A percentile compares a stretch with the other conserved stretches of the same genome.
Conservation (phyloP, 2,113 vertebrate species). For the Gallinago paraguaiae region DNA sequence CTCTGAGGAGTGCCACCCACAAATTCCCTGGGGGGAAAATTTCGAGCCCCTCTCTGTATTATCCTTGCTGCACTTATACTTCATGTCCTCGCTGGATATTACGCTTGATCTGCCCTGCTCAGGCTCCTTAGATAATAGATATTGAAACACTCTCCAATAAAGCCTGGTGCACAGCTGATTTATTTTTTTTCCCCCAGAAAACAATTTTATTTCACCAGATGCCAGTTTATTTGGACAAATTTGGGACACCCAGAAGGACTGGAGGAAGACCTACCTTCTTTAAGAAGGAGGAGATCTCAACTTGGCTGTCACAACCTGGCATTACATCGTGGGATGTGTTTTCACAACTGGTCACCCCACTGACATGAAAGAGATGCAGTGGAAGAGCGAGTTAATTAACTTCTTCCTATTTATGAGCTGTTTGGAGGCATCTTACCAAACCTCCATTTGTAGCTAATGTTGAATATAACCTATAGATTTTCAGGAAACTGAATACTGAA, state of each 20-base stretch:
- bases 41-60: background rate
- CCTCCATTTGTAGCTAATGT: background rate
- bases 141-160: background rate
- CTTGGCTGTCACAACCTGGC: background rate
- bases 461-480: background rate
- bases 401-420: background rate
- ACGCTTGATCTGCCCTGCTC: background rate
- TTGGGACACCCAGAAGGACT: background rate
- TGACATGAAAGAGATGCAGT: background rate
- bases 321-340: background rate
- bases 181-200: background rate
- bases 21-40: background rate
- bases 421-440: background rate
- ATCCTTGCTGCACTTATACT: background rate
- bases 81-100: background rate
- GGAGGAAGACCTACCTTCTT: background rate
- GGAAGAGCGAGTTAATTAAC: background rate
- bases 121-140: background rate
- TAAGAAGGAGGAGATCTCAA: background rate
- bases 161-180: background rate
- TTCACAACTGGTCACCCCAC: fast-evolving
- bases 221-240: background rate
- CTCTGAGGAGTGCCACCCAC: background rate
- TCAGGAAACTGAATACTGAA: background rate
- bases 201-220: background rate